Base-by-base conservation (phyloP, 2,888 invertebrate species). In the Xestia ashworthii region DNA sequence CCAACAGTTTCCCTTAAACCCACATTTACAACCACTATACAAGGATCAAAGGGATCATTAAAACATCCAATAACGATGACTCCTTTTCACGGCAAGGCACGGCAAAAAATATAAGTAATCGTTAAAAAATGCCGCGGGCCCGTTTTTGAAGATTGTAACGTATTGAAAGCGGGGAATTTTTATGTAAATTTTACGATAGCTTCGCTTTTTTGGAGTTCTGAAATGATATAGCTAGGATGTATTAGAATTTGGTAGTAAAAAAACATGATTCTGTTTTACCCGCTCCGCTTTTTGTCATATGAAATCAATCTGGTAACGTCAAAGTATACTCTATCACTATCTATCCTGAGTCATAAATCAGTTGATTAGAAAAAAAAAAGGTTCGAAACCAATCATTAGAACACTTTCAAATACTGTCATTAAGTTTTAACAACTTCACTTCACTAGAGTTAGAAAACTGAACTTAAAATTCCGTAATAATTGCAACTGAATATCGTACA, bases 1-100 rank as follows among this genome's bases (percentile, higher is more conserved):
- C 66, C 74, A 69, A 69, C 74, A 82, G 76, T 69, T 86, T 85
- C 89, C 89, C 89, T 90, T 92, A 91, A 90, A 89, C 83, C 85
- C 89, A 91, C 90, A 92, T 93, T 92, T 91, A 92, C 90, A 90
- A 90, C 91, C 92, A 92, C 90, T 92, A 91, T 92, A 93, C 91
- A 93, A 88, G 94, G 92, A 90, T 91, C 93, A 94, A 95, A 94
- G 92, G 86, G 80, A 90, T 93, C 92, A 92, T 93, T 94, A 94
- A 93, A 92, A 89, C 89, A 86, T 89, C 87, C 73, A 82, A 84
- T 78, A 87, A 85, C 73, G 74, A 83, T 70, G 74, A 81, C 74
- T 77, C 78, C 85, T 81, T 82, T 84, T 77, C 80, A 77, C 69
- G 80, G 74, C 72, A 80, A 9, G 88, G 71, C 78, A 83, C 50